Conservation (phyloP, 1,140 invertebrate species). For the Ips nitidus region DNA sequence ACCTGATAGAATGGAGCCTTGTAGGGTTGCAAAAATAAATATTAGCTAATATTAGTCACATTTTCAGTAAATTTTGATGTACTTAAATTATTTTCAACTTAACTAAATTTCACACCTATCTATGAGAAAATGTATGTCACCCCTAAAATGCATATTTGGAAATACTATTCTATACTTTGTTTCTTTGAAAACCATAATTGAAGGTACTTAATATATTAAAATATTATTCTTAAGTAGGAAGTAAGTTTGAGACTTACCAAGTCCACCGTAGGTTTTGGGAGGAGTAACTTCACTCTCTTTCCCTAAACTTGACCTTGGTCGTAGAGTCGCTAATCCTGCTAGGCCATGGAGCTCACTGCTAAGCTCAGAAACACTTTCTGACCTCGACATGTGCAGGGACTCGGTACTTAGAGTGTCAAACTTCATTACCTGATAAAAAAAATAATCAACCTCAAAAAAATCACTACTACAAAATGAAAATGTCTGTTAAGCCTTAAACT, state of each 20-base stretch:
- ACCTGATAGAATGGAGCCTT: constrained; percentile 75
- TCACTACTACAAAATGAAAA: background rate
- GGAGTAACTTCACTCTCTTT: constrained; percentile 60
- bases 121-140: no score
- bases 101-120: background rate
- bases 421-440: constrained; percentile 67
- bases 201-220: no score
- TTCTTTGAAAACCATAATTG: no score
- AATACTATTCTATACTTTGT: no score
- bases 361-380: constrained; percentile 80
- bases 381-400: constrained; percentile 71
- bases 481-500: background rate
- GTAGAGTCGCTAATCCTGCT: constrained; percentile 41
- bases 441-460: constrained; percentile 3
- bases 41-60: constrained; percentile 25
- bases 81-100: no score
- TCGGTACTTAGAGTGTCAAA: constrained; percentile 72
- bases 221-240: no score
- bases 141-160: no score
- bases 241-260: constrained; percentile 61
- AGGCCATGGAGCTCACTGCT: constrained; percentile 59
- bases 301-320: constrained; percentile 53
- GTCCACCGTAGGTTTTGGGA: constrained; percentile 75
- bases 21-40: constrained; percentile 58
- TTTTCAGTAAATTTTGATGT: no score